These are phyloP conservation scores for Anoplopoma fimbria DNA, from an alignment of 2,113 vertebrate genomes.

Conservation along the genomic window DNA sequence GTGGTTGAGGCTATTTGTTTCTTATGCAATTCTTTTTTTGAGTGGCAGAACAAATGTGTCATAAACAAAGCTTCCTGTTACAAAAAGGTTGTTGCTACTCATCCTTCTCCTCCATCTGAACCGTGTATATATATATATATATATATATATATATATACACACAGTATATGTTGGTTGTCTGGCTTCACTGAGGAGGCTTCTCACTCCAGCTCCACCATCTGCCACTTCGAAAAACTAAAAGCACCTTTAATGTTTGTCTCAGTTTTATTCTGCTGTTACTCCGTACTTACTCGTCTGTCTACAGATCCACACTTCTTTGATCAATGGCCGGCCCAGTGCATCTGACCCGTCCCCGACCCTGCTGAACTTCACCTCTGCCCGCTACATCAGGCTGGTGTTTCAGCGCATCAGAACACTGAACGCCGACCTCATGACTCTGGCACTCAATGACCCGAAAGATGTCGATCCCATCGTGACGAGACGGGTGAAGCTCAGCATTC, in stretches of 20 bases:
- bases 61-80: not conserved
- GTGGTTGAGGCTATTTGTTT: not conserved
- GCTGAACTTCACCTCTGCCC: constrained; percentile 95
- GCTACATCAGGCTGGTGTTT: constrained; percentile 93
- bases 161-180: constrained; percentile 1
- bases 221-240: not conserved
- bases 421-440: constrained; percentile 97
- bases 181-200: not conserved
- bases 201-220: not conserved
- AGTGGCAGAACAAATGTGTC: not conserved
- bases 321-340: constrained; percentile 96
- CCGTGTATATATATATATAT: not conserved
- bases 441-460: constrained; percentile 88
- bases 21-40: not conserved
- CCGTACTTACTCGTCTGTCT: constrained; percentile 27
- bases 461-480: constrained; percentile 95
- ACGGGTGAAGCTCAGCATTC: constrained; percentile 83
- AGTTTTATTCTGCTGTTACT: not conserved
- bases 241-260: constrained; percentile 12
- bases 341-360: constrained; percentile 92
- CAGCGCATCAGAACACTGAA: constrained; percentile 95
- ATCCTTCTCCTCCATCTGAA: not conserved
- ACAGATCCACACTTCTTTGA: constrained; percentile 96
- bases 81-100: not conserved
- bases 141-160: no score